These are phyloP conservation scores for Hydrophis major DNA, from an alignment of 2,797 vertebrate genomes.

Conservation along the genomic window DNA sequence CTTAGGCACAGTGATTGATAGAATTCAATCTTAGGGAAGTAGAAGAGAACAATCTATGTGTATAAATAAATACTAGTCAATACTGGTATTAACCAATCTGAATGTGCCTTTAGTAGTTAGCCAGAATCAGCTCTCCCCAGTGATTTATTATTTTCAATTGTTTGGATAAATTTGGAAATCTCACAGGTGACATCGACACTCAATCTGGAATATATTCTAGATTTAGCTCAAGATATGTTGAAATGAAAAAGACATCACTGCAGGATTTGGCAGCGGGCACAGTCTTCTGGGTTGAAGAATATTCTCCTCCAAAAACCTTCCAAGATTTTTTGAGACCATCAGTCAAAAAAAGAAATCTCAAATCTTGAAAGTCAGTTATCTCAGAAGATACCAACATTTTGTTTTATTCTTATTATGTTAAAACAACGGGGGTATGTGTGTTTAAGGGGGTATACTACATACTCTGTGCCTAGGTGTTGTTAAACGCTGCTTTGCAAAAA, in stretches of 20 bases:
- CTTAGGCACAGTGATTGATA: neutral
- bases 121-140: neutral
- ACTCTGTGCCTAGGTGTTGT: neutral
- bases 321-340: neutral
- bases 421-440: neutral
- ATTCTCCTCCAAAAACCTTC: neutral
- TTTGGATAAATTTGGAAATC: neutral
- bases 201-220: neutral
- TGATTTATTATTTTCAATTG: neutral
- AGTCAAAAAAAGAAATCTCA: neutral
- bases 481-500: neutral
- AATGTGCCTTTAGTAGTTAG: neutral
- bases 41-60: neutral
- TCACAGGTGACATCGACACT: neutral
- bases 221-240: neutral
- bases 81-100: neutral
- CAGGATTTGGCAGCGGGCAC: neutral
- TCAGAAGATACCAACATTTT: neutral
- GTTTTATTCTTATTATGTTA: neutral
- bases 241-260: neutral
- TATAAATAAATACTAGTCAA: neutral
- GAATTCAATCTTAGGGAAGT: neutral
- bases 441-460: neutral
- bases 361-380: neutral
- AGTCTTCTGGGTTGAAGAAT: neutral